Evolutionary conservation across 2,797 vertebrate species (phyloP), one percentile per base, ranked within the genome.

Genomic region (Aratinga solstitialis): DNA sequence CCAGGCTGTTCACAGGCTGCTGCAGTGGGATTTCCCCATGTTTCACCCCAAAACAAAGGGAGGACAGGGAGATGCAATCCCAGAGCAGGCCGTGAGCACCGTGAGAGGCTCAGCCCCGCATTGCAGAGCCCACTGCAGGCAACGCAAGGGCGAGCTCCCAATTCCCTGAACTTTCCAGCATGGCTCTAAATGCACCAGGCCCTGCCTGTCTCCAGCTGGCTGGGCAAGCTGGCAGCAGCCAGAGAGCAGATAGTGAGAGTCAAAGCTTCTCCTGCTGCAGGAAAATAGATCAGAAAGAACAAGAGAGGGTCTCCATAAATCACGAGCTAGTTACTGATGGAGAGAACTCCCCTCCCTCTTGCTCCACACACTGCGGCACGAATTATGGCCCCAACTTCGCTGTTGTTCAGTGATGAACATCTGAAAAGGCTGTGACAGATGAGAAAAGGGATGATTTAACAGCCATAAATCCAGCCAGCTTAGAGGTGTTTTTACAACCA

Each of bases 401-500:
- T 47, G 63, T 23, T 75, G 93, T 58, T 80, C 42, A 1, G 83
- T 50, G 94, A 84, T 58, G 93, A 94, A 81, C 83, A 69, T 77
- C 90, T 87, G 86, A 94, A 89, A 90, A 62, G 51, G 81, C 79
- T 61, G 90, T 65, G 94, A 84, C 88, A 74, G 94, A 79, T 79
- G 93, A 92, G 93, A 66, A 86, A 48, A 79, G 74, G 76, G 85
- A 86, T 87, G 93, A 94, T 95, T 94, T 90, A 95, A 75, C 69
- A 75, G 80, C 93, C 90, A 67, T 95, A 95, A 95, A 96, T 97
- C 96, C 94, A 88, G 83, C 38, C 51, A n/a, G 90, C 91, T 90
- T 91, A 75, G 94, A 93, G 94, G 91, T 91, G 90, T 93, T 95
- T 95, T 96, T 93, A 95, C 93, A 96, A 34, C 68, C 92, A 80